phyloP scores from a whole-genome alignment of 2,797 vertebrate species.

The Rhabdophis nuchalis region DNA sequence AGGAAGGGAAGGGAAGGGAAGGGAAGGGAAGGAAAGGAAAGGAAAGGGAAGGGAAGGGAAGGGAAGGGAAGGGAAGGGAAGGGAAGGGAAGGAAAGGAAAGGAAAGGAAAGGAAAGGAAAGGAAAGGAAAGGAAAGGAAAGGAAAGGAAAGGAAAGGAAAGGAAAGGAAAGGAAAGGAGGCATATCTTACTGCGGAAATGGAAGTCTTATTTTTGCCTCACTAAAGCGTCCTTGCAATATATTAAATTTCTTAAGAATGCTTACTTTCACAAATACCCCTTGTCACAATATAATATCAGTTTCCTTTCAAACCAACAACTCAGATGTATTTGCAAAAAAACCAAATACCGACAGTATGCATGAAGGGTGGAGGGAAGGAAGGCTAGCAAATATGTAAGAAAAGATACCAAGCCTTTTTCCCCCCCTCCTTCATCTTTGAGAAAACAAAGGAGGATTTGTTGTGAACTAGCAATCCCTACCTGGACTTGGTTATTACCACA shows the following conservation, averaged over 20 bases:
- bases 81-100: not conserved
- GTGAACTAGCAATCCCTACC: not conserved
- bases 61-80: not conserved
- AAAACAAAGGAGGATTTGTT: constrained; percentile 8
- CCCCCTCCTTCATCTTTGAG: not conserved
- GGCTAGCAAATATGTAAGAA: not conserved
- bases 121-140: not conserved
- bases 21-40: not conserved
- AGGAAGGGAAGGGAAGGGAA: not conserved
- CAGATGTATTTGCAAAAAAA: not conserved
- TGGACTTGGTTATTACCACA: constrained; percentile 24
- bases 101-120: not conserved
- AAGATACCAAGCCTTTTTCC: not conserved
- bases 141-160: not conserved
- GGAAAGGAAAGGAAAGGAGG: not conserved
- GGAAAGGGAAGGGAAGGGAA: not conserved
- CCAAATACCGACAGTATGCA: not conserved
- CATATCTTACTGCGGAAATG: not conserved
- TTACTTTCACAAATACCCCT: not conserved
- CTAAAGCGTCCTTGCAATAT: not conserved
- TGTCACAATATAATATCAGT: not conserved
- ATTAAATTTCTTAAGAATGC: not conserved
- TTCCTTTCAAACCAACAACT: not conserved
- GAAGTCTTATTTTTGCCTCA: not conserved
- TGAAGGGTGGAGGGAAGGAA: not conserved